Evolutionary conservation across 2,888 invertebrate species (phyloP).

Genomic region (Nemapogon koenigi): DNA sequence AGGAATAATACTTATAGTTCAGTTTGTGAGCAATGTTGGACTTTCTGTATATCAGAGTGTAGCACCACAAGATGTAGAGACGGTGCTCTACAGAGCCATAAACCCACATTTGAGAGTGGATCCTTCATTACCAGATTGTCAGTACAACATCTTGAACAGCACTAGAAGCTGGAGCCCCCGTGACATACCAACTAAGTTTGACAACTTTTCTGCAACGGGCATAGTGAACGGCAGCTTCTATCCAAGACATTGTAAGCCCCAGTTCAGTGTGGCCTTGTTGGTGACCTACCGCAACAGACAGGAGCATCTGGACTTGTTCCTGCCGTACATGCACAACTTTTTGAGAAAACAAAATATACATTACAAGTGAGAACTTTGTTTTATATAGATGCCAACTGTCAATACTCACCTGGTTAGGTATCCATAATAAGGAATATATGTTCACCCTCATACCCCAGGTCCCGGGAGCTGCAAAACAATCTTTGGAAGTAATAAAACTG

Average conservation of each 20-base stretch:
- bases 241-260: constrained; percentile 38
- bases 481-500: too few species aligned
- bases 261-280: constrained; percentile 78
- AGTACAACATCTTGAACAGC: constrained; percentile 34
- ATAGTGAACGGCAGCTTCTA: constrained; percentile 19
- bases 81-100: constrained; percentile 25
- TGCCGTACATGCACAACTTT: constrained; percentile 87
- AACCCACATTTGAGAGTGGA: constrained; percentile 24
- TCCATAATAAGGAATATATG: too few species aligned
- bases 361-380: constrained; percentile 60
- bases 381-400: too few species aligned
- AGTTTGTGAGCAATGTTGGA: too few species aligned
- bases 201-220: constrained; percentile 21
- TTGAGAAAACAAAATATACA: constrained; percentile 82
- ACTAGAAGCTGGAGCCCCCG: constrained; percentile 23
- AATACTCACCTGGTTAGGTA: too few species aligned
- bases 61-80: constrained; percentile 25
- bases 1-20: too few species aligned
- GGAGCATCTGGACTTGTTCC: constrained; percentile 76
- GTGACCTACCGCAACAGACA: constrained; percentile 81
- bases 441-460: too few species aligned
- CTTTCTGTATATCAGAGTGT: too few species aligned
- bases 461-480: too few species aligned
- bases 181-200: constrained; percentile 26
- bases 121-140: constrained; percentile 28